Conservation (phyloP, 1,140 invertebrate species). For the Eriosoma lanigerum region DNA sequence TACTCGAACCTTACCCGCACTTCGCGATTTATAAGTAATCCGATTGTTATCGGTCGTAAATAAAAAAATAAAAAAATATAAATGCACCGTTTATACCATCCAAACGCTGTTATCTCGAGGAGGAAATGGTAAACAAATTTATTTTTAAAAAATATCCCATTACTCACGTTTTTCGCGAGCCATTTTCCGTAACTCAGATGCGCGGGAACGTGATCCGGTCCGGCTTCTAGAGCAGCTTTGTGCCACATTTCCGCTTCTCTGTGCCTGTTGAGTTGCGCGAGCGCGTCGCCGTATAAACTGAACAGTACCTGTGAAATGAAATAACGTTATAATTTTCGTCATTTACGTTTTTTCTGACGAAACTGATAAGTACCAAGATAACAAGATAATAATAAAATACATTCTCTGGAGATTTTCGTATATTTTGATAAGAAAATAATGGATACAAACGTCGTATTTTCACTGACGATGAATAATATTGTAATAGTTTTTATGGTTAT, state of each 20-base stretch:
- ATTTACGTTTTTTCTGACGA: too few relatives aligned
- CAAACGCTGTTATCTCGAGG: background rate
- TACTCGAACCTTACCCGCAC: background rate
- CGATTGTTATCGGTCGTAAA: slow-evolving; percentile 12
- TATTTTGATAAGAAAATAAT: too few relatives aligned
- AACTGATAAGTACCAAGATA: too few relatives aligned
- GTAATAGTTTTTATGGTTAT: too few relatives aligned
- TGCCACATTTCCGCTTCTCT: slow-evolving; percentile 68
- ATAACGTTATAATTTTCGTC: too few relatives aligned
- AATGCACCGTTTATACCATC: background rate
- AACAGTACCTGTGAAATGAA: slow-evolving; percentile 56
- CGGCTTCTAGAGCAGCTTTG: slow-evolving; percentile 63
- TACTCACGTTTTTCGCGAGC: slow-evolving; percentile 82
- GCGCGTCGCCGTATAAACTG: slow-evolving; percentile 57
- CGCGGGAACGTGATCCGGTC: slow-evolving; percentile 68
- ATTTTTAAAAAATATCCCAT: background rate
- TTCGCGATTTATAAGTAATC: background rate
- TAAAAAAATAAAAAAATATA: background rate
- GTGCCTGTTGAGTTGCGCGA: slow-evolving; percentile 62
- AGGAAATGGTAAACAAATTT: background rate
- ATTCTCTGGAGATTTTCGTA: too few relatives aligned
- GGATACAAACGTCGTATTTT: too few relatives aligned
- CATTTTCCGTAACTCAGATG: slow-evolving; percentile 90
- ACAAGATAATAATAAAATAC: too few relatives aligned
- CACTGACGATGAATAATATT: too few relatives aligned